Percentiles rank a stretch among this genome's conserved stretches.
phyloP scores from a whole-genome alignment of 1,140 invertebrate genomes.

The Drosophila tsacasi region DNA sequence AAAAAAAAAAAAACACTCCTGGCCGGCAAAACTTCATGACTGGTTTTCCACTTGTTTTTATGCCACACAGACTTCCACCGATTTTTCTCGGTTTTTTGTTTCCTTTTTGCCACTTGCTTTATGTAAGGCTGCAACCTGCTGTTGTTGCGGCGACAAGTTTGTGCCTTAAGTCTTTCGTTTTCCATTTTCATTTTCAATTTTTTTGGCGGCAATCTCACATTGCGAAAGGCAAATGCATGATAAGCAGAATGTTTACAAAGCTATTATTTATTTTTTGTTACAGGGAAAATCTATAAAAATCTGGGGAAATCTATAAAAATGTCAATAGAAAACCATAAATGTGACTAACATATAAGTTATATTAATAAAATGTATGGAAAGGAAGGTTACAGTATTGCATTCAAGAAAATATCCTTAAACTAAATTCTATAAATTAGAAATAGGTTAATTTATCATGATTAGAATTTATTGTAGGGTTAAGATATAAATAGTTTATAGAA shows the following conservation, averaged over 20 bases:
- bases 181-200: conserved; percentile 53
- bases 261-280: conserved; percentile 2
- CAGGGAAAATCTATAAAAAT: background rate
- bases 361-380: background rate
- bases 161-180: conserved; percentile 66
- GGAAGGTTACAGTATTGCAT: background rate
- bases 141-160: conserved; percentile 60
- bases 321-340: background rate
- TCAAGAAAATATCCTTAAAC: background rate
- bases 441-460: too few relatives aligned
- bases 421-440: too few relatives aligned
- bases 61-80: conserved; percentile 4
- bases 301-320: background rate
- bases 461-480: too few relatives aligned
- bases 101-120: conserved; percentile 53
- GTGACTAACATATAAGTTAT: too few relatives aligned
- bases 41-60: conserved; percentile 44
- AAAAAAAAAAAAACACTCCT: conserved; percentile 38
- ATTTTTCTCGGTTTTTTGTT: conserved; percentile 36
- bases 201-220: conserved; percentile 45
- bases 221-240: conserved; percentile 61
- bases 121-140: conserved; percentile 66
- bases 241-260: conserved; percentile 58
- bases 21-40: conserved; percentile 48
- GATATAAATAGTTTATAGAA: too few relatives aligned